These are phyloP conservation scores for Odontamblyopus lacepedii DNA, from an alignment of 2,797 vertebrate species.

Conservation along the genomic window DNA sequence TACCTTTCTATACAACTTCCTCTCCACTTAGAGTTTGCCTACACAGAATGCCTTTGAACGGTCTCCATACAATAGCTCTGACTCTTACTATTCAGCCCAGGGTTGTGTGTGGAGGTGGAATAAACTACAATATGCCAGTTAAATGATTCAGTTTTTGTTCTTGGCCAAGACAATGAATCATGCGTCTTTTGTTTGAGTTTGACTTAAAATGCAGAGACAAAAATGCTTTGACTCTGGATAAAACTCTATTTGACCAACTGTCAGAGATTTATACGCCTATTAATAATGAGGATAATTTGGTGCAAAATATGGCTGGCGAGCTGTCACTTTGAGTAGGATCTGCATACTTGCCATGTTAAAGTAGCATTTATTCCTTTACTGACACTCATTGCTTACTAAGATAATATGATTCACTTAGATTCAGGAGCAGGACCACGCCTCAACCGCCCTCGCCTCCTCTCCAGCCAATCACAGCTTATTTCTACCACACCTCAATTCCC, in stretches of 20 bases:
- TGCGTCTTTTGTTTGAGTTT: slow-evolving; percentile 8
- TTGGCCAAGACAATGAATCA: slow-evolving; percentile 27
- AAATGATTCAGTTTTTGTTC: slow-evolving; percentile 7
- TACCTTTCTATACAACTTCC: slow-evolving; percentile 40
- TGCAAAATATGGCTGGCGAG: neutral
- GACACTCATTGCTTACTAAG: too few species aligned
- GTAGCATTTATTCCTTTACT: too few species aligned
- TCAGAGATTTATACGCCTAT: neutral
- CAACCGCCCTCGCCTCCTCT: too few species aligned
- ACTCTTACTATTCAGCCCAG: slow-evolving; percentile 34
- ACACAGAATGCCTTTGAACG: slow-evolving; percentile 63
- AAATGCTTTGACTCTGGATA: neutral
- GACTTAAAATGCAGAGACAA: neutral
- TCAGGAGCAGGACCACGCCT: too few species aligned
- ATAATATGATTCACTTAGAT: too few species aligned
- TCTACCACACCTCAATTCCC: too few species aligned
- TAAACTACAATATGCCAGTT: slow-evolving; percentile 12
- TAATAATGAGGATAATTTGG: neutral
- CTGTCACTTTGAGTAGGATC: neutral
- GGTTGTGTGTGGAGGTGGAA: slow-evolving; percentile 28
- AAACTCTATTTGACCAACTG: slow-evolving; percentile 6
- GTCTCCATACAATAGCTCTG: slow-evolving; percentile 47
- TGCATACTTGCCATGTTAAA: too few species aligned
- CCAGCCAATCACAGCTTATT: too few species aligned
- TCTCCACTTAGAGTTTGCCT: slow-evolving; percentile 52